Conservation (phyloP, 2,888 invertebrate genomes). For the Macaria notata region DNA sequence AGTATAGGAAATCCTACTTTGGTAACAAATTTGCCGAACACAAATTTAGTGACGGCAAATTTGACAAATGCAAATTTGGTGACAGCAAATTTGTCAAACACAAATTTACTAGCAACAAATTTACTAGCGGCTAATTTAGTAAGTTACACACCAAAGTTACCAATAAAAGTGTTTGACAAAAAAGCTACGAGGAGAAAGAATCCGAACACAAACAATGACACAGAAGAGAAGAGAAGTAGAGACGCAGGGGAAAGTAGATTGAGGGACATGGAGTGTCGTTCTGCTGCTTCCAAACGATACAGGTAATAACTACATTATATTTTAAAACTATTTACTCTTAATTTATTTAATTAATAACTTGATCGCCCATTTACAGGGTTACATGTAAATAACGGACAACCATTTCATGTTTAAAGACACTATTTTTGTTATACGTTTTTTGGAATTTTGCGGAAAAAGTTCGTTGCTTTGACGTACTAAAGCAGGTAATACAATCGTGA, state of each 20-base stretch:
- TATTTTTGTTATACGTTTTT: too few relatives aligned
- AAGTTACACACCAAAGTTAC: conserved; percentile 48
- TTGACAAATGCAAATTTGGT: conserved; percentile 3
- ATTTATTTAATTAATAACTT: too few relatives aligned
- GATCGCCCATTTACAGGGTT: too few relatives aligned
- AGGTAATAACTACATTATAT: conserved; percentile 34
- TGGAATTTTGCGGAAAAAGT: too few relatives aligned
- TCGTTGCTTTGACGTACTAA: too few relatives aligned
- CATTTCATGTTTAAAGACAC: too few relatives aligned
- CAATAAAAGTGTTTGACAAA: conserved; percentile 40
- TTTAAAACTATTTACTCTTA: too few relatives aligned
- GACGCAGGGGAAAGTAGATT: background rate
- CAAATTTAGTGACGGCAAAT: conserved; percentile 1
- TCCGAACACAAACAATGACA: conserved; percentile 4
- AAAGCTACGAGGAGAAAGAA: conserved; percentile 47
- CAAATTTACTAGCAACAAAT: conserved; percentile 22
- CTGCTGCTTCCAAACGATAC: conserved; percentile 64
- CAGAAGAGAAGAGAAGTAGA: conserved; percentile 3
- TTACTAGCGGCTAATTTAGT: background rate
- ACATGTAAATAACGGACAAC: too few relatives aligned
- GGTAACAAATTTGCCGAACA: too few relatives aligned
- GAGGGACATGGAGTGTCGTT: conserved; percentile 47
- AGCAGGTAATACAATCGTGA: too few relatives aligned
- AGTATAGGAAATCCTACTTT: conserved; percentile 19
- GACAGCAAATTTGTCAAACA: background rate